These are phyloP conservation scores for Cranoglanis bouderius DNA, from an alignment of 2,113 vertebrate species.

Conservation along the genomic window DNA sequence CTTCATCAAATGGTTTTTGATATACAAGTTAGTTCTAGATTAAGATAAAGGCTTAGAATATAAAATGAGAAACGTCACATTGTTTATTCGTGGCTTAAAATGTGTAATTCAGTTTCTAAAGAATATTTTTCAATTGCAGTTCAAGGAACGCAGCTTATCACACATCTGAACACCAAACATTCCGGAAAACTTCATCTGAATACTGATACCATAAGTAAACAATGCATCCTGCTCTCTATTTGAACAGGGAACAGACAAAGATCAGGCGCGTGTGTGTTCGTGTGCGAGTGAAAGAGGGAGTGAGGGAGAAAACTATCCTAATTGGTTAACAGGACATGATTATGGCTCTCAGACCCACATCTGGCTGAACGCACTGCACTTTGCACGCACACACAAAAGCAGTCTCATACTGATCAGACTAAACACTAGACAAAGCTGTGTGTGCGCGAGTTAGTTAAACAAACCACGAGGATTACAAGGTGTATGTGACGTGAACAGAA, in stretches of 20 bases:
- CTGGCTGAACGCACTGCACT: slow-evolving; percentile 36
- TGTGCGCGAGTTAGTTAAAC: background rate
- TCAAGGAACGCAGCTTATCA: background rate
- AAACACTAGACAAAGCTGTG: background rate
- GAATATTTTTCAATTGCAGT: background rate
- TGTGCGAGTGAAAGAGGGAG: background rate
- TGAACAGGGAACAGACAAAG: slow-evolving; percentile 31
- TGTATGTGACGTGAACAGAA: background rate
- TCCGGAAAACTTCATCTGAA: background rate
- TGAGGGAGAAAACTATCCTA: slow-evolving; percentile 55
- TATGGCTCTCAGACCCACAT: slow-evolving; percentile 54
- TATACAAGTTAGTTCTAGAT: background rate
- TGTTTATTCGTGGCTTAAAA: background rate
- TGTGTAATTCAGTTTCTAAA: background rate
- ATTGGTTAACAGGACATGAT: slow-evolving; percentile 67
- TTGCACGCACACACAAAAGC: slow-evolving; percentile 29
- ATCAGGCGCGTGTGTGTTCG: background rate
- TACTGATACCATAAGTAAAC: slow-evolving; percentile 30
- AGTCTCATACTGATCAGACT: slow-evolving; percentile 27
- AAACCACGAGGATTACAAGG: background rate
- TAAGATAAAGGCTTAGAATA: background rate
- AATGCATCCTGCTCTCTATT: slow-evolving; percentile 33
- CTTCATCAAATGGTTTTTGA: background rate
- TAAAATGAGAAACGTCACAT: background rate
- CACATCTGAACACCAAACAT: slow-evolving; percentile 17